These are phyloP conservation scores for Emydocephalus ijimae DNA, from an alignment of 2,113 vertebrate species.

Conservation along the genomic window DNA sequence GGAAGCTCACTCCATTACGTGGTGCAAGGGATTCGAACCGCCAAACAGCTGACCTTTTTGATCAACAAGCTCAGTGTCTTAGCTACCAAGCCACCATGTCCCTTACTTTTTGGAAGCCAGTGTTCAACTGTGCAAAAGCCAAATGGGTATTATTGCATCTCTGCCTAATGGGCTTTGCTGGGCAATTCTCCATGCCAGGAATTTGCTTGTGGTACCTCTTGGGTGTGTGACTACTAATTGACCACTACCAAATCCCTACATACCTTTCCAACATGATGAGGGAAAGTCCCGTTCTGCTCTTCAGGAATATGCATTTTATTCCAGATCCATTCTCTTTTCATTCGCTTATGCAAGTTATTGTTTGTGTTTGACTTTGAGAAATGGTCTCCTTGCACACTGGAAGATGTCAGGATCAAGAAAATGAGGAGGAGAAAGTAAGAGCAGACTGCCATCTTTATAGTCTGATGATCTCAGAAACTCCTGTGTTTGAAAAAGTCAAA, in stretches of 20 bases:
- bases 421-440: constrained; percentile 41
- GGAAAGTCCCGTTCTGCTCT: constrained; percentile 65
- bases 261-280: constrained; percentile 84
- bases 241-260: not conserved
- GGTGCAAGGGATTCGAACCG: no score
- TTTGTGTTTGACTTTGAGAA: constrained; percentile 20
- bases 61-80: no score
- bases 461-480: constrained; percentile 29
- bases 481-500: not conserved
- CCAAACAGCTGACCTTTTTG: no score
- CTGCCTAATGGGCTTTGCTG: not conserved
- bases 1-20: no score
- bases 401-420: constrained; percentile 22
- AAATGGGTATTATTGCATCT: not conserved
- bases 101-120: not conserved
- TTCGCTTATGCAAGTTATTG: constrained; percentile 52
- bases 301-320: constrained; percentile 81
- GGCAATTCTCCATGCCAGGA: not conserved
- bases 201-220: not conserved
- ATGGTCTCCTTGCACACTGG: constrained; percentile 9
- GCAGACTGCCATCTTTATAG: constrained; percentile 43
- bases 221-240: not conserved
- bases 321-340: constrained; percentile 89
- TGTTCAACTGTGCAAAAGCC: no score
- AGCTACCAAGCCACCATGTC: no score